A percentile compares a stretch with the other conserved stretches of the same genome.
Evolutionary conservation across 2,113 vertebrate species (phyloP).

Genomic region (Callipepla californica): DNA sequence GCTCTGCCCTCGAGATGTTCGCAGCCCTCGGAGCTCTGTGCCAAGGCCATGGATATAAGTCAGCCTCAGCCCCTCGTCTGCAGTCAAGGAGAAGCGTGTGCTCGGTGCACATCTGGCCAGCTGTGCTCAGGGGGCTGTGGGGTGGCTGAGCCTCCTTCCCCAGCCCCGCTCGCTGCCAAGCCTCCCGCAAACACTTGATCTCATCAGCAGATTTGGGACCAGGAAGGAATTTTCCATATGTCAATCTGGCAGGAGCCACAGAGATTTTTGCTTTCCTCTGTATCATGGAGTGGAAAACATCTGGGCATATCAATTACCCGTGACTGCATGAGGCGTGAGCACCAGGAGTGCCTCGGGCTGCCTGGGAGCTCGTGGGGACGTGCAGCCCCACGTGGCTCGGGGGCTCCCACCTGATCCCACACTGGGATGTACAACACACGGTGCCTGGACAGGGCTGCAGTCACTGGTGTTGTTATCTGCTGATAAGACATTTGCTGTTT

Average conservation of each 20-base stretch:
- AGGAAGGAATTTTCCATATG: conserved; percentile 51
- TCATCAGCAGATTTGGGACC: not conserved
- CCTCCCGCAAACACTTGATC: not conserved
- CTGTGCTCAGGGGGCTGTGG: not conserved
- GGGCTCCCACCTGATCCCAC: rapidly evolving
- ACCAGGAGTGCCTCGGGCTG: not conserved
- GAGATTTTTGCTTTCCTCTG: conserved; percentile 17
- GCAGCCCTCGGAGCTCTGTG: not conserved
- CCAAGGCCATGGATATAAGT: not conserved
- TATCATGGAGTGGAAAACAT: conserved; percentile 6
- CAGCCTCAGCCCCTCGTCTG: not conserved
- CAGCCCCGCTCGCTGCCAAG: rapidly evolving
- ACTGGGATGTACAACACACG: not conserved
- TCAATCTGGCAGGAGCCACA: not conserved
- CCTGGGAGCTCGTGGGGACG: not conserved
- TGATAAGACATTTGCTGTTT: not conserved
- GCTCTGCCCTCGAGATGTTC: not conserved
- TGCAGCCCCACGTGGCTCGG: not conserved
- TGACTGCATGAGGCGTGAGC: not conserved
- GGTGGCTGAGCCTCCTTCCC: not conserved
- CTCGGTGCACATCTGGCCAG: not conserved
- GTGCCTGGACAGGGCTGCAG: not conserved
- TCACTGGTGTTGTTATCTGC: rapidly evolving
- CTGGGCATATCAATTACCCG: conserved; percentile 20
- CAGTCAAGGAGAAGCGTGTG: rapidly evolving